These are phyloP conservation scores for Acleris literana DNA, from an alignment of 2,888 invertebrate genomes.

Conservation along the genomic window DNA sequence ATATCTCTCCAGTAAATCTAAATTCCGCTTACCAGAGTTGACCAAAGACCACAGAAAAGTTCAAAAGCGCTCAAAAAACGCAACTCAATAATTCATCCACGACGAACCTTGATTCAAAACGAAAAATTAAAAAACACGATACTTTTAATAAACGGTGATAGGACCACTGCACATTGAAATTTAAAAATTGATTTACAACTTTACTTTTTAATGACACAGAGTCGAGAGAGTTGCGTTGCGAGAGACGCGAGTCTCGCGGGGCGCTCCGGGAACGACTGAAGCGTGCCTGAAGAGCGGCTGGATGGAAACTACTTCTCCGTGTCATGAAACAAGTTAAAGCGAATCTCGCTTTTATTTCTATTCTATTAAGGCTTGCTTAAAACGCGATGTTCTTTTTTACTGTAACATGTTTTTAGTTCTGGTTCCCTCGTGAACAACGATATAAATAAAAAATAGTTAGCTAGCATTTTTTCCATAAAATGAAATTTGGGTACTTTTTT, in stretches of 20 bases:
- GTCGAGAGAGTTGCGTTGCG: not conserved
- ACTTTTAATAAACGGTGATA: constrained; percentile 9
- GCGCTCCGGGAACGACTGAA: not conserved
- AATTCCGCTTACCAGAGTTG: not conserved
- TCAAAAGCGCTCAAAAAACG: constrained; percentile 10
- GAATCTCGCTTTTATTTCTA: not conserved
- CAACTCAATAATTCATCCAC: constrained; percentile 15
- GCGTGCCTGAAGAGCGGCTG: not conserved
- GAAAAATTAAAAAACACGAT: constrained; percentile 4
- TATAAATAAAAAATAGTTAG: too few species aligned
- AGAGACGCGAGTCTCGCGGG: not conserved
- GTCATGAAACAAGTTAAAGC: constrained; percentile 20
- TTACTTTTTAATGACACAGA: not conserved
- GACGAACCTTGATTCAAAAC: not conserved
- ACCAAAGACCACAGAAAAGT: not conserved
- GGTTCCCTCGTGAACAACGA: too few species aligned
- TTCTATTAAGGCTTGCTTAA: too few species aligned
- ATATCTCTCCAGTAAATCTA: too few species aligned
- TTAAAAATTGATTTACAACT: not conserved
- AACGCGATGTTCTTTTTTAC: too few species aligned
- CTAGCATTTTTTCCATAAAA: too few species aligned
- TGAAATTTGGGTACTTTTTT: too few species aligned
- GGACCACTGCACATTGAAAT: not conserved
- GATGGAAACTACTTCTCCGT: constrained; percentile 5
- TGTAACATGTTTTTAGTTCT: too few species aligned